A percentile compares a stretch with the other conserved stretches of the same genome.
Conservation (phyloP, 2,113 vertebrate species). For the Leptocoma aspasia region DNA sequence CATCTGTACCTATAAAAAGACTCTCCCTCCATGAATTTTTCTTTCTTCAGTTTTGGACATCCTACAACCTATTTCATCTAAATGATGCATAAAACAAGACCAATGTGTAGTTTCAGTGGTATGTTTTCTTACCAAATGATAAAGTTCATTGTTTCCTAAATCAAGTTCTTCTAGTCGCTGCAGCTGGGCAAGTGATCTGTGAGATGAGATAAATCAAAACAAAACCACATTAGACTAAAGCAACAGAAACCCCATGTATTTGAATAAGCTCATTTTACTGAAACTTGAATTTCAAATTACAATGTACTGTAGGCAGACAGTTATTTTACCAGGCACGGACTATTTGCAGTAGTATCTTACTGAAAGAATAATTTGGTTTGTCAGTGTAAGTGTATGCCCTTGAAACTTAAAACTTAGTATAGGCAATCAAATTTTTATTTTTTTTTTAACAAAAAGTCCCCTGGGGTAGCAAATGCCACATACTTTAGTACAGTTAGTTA, state of each 20-base stretch:
- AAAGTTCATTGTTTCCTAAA: constrained; percentile 97
- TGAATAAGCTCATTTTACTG: constrained; percentile 23
- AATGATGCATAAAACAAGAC: neutral
- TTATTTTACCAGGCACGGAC: neutral
- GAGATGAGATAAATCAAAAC: constrained; percentile 20
- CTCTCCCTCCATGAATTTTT: neutral
- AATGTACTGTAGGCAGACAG: neutral
- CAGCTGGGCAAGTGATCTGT: constrained; percentile 90
- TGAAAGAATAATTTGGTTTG: neutral
- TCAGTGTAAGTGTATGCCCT: neutral
- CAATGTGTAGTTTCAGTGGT: neutral
- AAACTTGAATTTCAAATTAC: neutral
- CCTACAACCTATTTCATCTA: neutral
- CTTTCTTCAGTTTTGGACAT: neutral
- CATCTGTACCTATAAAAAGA: neutral
- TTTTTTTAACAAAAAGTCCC: neutral
- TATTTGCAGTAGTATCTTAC: neutral
- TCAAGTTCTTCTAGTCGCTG: constrained; percentile 95
- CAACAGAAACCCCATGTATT: constrained; percentile 23
- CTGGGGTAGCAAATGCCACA: neutral
- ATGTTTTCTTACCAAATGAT: constrained; percentile 84
- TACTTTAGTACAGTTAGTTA: neutral
- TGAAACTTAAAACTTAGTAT: neutral
- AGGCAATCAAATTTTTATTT: neutral
- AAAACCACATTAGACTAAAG: constrained; percentile 22